These are phyloP conservation scores for Onchidella celtica DNA, from an alignment of 2,888 invertebrate genomes.

Conservation along the genomic window DNA sequence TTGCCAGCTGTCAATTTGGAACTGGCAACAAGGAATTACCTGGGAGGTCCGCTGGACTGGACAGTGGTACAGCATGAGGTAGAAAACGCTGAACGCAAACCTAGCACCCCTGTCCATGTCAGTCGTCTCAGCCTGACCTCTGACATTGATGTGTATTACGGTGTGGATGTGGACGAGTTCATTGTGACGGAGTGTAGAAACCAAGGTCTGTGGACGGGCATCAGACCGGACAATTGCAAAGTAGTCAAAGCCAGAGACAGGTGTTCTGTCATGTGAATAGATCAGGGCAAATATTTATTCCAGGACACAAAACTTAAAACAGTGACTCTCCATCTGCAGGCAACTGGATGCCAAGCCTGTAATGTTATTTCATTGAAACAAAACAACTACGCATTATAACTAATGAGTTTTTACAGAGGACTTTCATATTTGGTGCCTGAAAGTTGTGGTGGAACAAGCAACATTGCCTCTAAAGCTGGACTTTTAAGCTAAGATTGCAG, in stretches of 20 bases:
- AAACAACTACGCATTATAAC: too few species aligned
- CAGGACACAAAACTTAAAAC: too few species aligned
- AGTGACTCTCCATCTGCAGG: too few species aligned
- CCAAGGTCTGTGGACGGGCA: conserved; percentile 74
- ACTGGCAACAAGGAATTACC: conserved; percentile 76
- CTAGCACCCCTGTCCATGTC: conserved; percentile 66
- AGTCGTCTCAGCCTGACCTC: conserved; percentile 66
- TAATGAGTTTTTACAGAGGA: too few species aligned
- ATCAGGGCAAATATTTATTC: too few species aligned
- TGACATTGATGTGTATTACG: conserved; percentile 72
- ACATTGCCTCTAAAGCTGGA: too few species aligned
- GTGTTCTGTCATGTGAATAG: conserved; percentile 72
- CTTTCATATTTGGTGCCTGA: too few species aligned
- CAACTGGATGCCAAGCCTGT: too few species aligned
- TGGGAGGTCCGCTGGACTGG: conserved; percentile 74
- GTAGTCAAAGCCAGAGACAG: conserved; percentile 66
- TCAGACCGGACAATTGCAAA: conserved; percentile 69
- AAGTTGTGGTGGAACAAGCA: too few species aligned
- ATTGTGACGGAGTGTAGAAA: conserved; percentile 72
- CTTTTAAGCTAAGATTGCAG: too few species aligned
- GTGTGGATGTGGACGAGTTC: conserved; percentile 75
- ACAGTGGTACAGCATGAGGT: conserved; percentile 64
- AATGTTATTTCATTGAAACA: too few species aligned
- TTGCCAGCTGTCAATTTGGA: conserved; percentile 76
- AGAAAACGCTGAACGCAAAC: conserved; percentile 63